Evolutionary conservation across 2,888 invertebrate genomes (phyloP).

Genomic region (Nasonovia ribisnigri): DNA sequence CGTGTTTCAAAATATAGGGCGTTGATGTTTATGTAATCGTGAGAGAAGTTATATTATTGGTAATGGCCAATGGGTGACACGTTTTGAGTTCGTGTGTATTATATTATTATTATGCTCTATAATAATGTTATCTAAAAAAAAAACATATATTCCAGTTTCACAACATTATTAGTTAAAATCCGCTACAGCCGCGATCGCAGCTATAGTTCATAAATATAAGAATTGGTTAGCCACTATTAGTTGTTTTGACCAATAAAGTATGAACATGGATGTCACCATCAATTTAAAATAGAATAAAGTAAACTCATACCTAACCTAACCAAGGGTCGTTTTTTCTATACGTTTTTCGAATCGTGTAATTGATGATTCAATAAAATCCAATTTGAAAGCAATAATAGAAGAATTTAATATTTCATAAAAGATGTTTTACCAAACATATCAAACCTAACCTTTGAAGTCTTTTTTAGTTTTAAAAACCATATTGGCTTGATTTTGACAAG

Average conservation of each 20-base stretch:
- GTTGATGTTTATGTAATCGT: background rate
- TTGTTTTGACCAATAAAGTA: background rate
- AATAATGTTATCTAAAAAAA: background rate
- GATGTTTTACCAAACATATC: background rate
- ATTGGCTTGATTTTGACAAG: slow-evolving; percentile 9
- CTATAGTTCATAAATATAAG: background rate
- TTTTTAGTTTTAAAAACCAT: slow-evolving; percentile 32
- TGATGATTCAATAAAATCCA: slow-evolving; percentile 41
- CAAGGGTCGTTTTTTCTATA: background rate
- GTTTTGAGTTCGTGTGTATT: background rate
- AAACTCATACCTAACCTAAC: background rate
- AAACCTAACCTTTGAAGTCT: slow-evolving; percentile 33
- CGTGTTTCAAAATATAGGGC: background rate
- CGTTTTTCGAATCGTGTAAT: background rate
- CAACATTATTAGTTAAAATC: background rate
- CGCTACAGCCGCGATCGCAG: background rate
- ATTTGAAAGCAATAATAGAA: slow-evolving; percentile 35
- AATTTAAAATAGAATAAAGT: slow-evolving; percentile 20
- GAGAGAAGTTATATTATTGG: background rate
- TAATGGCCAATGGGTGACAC: background rate
- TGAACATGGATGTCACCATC: background rate
- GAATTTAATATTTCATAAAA: slow-evolving; percentile 2
- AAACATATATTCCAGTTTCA: background rate
- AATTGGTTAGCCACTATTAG: background rate
- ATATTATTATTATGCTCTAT: background rate